Conservation (phyloP, 2,888 invertebrate species). For the Ecliptopera silaceata region DNA sequence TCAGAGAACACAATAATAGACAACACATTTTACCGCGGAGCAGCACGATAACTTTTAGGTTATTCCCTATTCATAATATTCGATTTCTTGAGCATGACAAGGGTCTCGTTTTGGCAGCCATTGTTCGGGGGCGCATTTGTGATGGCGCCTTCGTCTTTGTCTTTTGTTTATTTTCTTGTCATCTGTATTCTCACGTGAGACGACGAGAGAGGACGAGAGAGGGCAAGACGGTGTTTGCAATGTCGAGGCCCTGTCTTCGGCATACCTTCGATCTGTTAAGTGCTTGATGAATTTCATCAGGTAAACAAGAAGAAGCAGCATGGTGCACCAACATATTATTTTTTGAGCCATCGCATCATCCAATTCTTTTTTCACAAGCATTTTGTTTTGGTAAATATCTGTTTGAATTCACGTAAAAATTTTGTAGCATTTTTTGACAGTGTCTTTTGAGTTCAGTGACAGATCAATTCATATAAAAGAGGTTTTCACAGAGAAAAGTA, state of each 20-base stretch:
- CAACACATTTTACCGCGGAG: not conserved
- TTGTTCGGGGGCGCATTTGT: conserved; percentile 45
- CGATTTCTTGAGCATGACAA: conserved; percentile 32
- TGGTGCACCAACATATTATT: conserved; percentile 45
- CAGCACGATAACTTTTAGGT: conserved; percentile 5
- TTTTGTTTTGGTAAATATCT: conserved; percentile 34
- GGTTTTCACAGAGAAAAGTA: not conserved
- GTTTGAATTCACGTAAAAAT: conserved; percentile 15
- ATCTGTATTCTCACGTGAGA: conserved; percentile 24
- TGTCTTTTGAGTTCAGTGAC: not conserved
- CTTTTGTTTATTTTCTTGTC: conserved; percentile 38
- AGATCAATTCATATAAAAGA: not conserved
- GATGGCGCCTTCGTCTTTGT: conserved; percentile 45
- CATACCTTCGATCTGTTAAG: conserved; percentile 27
- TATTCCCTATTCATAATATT: conserved; percentile 37
- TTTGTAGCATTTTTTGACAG: conserved; percentile 13
- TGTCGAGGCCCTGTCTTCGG: not conserved
- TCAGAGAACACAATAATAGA: conserved; percentile 11
- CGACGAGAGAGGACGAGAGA: not conserved
- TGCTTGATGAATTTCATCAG: conserved; percentile 47
- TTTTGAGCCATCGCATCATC: conserved; percentile 44
- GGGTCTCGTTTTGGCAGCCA: conserved; percentile 42
- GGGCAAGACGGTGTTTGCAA: not conserved
- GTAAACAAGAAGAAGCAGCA: conserved; percentile 47
- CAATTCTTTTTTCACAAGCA: conserved; percentile 53